Conservation (phyloP, 2,797 vertebrate genomes). For the Platalea minor region DNA sequence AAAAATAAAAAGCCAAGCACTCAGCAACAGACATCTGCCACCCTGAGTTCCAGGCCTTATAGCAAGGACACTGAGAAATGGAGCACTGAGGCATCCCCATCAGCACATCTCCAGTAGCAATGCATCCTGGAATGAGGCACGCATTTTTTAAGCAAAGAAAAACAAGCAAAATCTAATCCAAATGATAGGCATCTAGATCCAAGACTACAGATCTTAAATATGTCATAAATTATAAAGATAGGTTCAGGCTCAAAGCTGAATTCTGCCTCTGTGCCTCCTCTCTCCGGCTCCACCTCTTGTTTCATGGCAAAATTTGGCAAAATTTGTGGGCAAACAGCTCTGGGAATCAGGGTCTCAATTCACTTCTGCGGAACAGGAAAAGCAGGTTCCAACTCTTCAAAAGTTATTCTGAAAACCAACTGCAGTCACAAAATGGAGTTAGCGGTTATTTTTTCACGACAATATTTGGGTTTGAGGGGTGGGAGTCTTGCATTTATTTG, state of each 20-base stretch:
- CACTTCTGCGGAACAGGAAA: neutral
- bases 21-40: conserved; percentile 42
- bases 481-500: neutral
- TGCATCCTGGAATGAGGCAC: neutral
- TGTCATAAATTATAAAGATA: neutral
- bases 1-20: neutral
- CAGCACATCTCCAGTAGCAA: neutral
- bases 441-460: neutral
- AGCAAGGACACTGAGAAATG: neutral
- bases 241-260: neutral
- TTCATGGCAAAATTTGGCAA: neutral
- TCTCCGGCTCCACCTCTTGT: neutral
- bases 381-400: neutral
- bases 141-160: neutral
- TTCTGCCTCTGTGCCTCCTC: neutral
- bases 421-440: neutral
- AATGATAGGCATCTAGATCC: neutral
- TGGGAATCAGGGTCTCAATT: neutral
- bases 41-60: neutral
- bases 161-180: neutral
- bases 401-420: neutral
- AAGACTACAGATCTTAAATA: neutral
- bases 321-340: neutral
- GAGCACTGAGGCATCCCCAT: neutral
- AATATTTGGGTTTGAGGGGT: neutral